A percentile compares a stretch with the other conserved stretches of the same genome.
phyloP scores from a whole-genome alignment of 2,888 invertebrate genomes.

The Luffia ferchaultella region DNA sequence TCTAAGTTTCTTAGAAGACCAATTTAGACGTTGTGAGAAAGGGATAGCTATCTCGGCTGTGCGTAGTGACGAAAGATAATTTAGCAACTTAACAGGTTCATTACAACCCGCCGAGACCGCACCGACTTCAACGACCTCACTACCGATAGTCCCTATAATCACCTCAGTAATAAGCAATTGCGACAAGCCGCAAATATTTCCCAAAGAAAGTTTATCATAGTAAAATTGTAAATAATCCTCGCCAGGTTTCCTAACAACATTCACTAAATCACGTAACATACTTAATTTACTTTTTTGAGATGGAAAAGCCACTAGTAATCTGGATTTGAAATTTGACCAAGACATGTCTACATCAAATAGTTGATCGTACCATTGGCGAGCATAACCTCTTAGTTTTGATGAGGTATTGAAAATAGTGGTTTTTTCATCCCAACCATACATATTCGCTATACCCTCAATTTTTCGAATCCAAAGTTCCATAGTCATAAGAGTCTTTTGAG shows the following conservation, averaged over 20 bases:
- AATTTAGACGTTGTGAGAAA: neutral
- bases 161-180: constrained; percentile 3
- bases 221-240: neutral
- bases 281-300: neutral
- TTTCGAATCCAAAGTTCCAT: neutral
- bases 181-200: neutral
- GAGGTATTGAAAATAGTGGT: neutral
- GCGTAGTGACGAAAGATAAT: neutral
- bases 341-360: neutral
- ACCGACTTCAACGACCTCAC: constrained; percentile 7
- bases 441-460: neutral
- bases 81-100: constrained; percentile 1
- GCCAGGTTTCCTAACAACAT: neutral
- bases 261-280: neutral
- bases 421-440: neutral
- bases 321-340: neutral
- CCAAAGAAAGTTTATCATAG: neutral
- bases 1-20: neutral
- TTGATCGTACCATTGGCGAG: neutral
- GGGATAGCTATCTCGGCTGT: neutral
- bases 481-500: neutral
- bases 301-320: neutral
- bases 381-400: neutral
- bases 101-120: constrained; percentile 8
- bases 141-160: constrained; percentile 7